Percentiles rank a stretch among this genome's conserved stretches.
Conservation (phyloP, 2,888 invertebrate genomes). For the Agrenia bidenticulata region DNA sequence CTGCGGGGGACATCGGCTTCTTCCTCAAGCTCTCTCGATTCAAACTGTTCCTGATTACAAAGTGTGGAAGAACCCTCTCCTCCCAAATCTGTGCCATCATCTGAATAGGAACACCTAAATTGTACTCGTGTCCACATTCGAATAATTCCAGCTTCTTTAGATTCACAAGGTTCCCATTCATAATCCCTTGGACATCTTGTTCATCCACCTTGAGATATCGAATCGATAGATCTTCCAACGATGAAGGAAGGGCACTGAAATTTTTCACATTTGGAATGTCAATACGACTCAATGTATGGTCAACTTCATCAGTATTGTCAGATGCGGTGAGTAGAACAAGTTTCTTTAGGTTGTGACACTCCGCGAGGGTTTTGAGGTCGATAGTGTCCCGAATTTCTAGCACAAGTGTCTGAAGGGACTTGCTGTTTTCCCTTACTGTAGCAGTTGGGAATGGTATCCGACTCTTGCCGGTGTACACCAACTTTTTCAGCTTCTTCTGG, state of each 20-base stretch:
- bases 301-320: background rate
- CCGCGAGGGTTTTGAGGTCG: background rate
- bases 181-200: background rate
- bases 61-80: background rate
- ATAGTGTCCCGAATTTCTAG: background rate
- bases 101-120: background rate
- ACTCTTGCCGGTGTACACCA: background rate
- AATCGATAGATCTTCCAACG: background rate
- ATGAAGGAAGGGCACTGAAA: background rate
- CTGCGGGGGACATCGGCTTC: background rate
- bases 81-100: background rate
- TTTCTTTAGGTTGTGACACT: background rate
- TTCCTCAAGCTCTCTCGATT: background rate
- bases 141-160: background rate
- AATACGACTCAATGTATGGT: background rate
- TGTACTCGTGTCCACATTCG: background rate
- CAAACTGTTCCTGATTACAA: background rate
- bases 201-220: background rate
- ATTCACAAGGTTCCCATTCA: background rate
- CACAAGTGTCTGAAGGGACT: background rate
- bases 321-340: background rate
- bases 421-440: background rate
- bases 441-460: conserved; percentile 1
- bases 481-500: background rate
- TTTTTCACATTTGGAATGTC: background rate